Evolutionary conservation across 1,140 invertebrate genomes (phyloP), one percentile per base, ranked within the genome.

Genomic region (Aphelinus certus): DNA sequence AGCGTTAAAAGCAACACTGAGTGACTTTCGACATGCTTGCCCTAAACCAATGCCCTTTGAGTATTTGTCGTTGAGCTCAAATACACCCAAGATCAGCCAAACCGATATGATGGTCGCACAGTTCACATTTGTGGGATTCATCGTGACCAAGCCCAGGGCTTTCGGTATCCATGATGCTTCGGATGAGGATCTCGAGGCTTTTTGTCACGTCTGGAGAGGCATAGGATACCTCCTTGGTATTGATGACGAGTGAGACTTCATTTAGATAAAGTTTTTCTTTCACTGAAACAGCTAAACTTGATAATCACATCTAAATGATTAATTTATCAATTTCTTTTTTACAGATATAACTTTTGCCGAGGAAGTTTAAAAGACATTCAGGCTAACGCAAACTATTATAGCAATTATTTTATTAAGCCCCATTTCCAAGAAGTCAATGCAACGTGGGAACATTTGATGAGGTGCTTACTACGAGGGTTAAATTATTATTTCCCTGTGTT

Each of bases 221-320:
- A 89, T 96, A 7, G 95, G 94, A 2, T 91, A 93, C 81, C 84
- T 94, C 73, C 87, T 96, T 51, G 95, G 95, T 0, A 90, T 96
- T 1, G 90, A 95, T 66, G 95, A 97, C 80, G 90, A 90, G 90
- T 93, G 81, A 82, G 82, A 81, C 26, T 81, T 7, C 7, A 60
- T 7, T 26, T 3, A 10, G 26, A 26, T 26, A 26, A 26, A 26
- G 26, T 26, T 26, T 26, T 26, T 26, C 26, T 26, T 26, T 0
- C 26, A 26, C 26, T 26, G 26, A 26, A 26, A 26, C 26, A 26
- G 26, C 26, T 26, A 26, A 26, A 26, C 26, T 26, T 26, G 26
- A 26, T 26, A 26, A 26, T 26, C 26, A 26, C 26, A 26, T 26
- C 26, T 26, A 26, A 26, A 26, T 26, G 26, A 26, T 26, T 26